Percentiles rank a stretch among this genome's conserved stretches.
phyloP scores from a whole-genome alignment of 1,140 invertebrate species.

The Babylonia areolata region DNA sequence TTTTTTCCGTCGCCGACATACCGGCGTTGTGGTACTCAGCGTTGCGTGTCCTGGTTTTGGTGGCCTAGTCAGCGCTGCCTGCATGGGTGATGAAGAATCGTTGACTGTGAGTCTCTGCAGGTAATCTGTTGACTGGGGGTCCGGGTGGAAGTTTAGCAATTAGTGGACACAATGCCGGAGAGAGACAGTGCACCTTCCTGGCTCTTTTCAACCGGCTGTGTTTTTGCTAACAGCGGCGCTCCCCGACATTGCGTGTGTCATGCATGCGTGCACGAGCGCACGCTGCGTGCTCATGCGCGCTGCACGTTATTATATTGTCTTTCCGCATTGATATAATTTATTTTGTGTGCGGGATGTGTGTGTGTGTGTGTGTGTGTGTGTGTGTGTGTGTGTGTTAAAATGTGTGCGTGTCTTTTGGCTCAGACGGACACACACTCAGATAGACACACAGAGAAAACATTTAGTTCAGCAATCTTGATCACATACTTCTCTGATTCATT shows the following conservation, averaged over 20 bases:
- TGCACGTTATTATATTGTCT: too few relatives aligned
- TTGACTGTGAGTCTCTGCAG: background rate
- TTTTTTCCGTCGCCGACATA: background rate
- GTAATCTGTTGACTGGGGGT: background rate
- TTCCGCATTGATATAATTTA: too few relatives aligned
- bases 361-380: conserved; percentile 13
- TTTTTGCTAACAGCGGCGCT: background rate
- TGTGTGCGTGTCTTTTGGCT: too few relatives aligned
- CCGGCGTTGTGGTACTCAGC: background rate
- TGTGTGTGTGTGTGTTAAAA: background rate
- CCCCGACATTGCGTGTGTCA: background rate
- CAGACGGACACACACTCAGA: background rate
- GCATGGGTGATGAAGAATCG: background rate
- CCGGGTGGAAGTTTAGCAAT: background rate
- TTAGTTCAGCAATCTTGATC: too few relatives aligned
- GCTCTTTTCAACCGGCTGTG: background rate
- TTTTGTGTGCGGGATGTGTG: background rate
- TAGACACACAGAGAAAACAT: background rate
- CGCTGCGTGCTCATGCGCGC: too few relatives aligned
- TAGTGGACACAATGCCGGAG: background rate
- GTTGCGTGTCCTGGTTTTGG: background rate
- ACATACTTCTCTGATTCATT: too few relatives aligned
- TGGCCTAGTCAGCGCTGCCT: background rate
- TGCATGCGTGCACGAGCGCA: background rate
- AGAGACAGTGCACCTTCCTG: background rate